phyloP scores from a whole-genome alignment of 1,140 invertebrate genomes.

The Diorhabda sublineata region DNA sequence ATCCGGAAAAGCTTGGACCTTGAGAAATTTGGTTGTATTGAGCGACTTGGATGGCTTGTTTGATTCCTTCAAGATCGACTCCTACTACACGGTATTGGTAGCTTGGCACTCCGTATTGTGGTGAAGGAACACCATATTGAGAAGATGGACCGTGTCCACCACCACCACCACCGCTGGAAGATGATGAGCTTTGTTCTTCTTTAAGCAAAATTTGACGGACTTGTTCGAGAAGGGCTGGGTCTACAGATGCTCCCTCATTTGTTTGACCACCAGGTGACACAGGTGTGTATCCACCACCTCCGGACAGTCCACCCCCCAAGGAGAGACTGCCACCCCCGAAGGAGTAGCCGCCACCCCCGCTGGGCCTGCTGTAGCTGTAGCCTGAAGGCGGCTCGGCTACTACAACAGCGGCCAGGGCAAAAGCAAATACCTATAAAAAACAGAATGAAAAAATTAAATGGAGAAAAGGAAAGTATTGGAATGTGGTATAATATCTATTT shows the following conservation, averaged over 20 bases:
- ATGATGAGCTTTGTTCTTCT: conserved; percentile 64
- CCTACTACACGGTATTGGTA: conserved; percentile 62
- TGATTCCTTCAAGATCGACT: conserved; percentile 69
- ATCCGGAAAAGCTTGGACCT: conserved; percentile 47
- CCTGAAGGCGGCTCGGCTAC: conserved; percentile 61
- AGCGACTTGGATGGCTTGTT: conserved; percentile 71
- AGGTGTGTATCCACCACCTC: conserved; percentile 67
- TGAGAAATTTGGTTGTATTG: conserved; percentile 60
- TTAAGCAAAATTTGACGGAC: conserved; percentile 76
- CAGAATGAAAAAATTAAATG: neutral
- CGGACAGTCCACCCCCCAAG: conserved; percentile 50
- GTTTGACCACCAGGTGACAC: conserved; percentile 69
- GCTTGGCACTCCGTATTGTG: conserved; percentile 55
- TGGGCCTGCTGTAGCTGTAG: conserved; percentile 61
- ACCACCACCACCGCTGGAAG: conserved; percentile 46
- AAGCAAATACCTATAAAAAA: conserved; percentile 59
- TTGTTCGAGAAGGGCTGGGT: conserved; percentile 71
- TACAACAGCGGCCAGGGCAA: conserved; percentile 56
- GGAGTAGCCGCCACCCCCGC: conserved; percentile 46
- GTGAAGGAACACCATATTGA: conserved; percentile 59
- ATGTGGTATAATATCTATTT: conserved; percentile 3
- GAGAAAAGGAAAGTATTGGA: conserved; percentile 14
- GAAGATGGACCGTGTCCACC: conserved; percentile 54
- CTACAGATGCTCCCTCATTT: conserved; percentile 73
- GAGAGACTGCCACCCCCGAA: conserved; percentile 44